A percentile compares a stretch with the other conserved stretches of the same genome.
Conservation (phyloP, 2,888 invertebrate genomes). For the Cyclophora punctaria region DNA sequence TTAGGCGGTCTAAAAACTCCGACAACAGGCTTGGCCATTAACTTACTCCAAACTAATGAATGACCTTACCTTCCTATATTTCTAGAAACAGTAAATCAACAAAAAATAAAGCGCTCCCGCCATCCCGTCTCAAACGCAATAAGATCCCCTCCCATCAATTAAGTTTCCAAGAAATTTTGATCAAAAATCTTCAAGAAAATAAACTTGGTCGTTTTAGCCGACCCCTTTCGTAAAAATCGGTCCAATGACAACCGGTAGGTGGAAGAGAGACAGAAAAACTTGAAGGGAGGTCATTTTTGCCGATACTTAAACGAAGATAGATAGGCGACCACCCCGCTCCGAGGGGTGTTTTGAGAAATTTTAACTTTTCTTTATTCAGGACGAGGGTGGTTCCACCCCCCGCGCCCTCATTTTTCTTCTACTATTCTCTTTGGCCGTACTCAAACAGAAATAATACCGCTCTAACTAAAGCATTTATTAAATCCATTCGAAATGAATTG, state of each 20-base stretch:
- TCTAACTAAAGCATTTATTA: conserved; percentile 68
- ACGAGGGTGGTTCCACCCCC: conserved; percentile 24
- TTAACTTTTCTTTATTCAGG: conserved; percentile 74
- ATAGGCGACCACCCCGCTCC: conserved; percentile 48
- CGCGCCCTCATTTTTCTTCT: conserved; percentile 53
- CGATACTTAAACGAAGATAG: conserved; percentile 73
- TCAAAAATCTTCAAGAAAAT: conserved; percentile 15
- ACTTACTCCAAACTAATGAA: too few relatives aligned
- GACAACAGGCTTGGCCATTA: too few relatives aligned
- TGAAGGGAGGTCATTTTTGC: conserved; percentile 62
- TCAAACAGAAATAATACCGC: conserved; percentile 66
- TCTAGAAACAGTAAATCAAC: too few relatives aligned
- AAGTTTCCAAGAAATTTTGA: background rate
- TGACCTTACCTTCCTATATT: too few relatives aligned
- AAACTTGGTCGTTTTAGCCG: conserved; percentile 24
- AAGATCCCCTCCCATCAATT: conserved; percentile 6
- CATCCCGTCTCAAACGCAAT: conserved; percentile 17
- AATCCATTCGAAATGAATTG: conserved; percentile 64
- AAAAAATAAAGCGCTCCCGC: too few relatives aligned
- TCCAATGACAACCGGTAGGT: conserved; percentile 53
- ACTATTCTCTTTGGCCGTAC: conserved; percentile 66
- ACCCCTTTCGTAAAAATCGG: conserved; percentile 40
- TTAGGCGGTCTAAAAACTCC: too few relatives aligned
- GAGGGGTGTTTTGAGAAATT: conserved; percentile 65
- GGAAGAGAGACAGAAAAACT: conserved; percentile 40